Conservation (phyloP, 1,140 invertebrate species). For the Calephelis virginiensis region DNA sequence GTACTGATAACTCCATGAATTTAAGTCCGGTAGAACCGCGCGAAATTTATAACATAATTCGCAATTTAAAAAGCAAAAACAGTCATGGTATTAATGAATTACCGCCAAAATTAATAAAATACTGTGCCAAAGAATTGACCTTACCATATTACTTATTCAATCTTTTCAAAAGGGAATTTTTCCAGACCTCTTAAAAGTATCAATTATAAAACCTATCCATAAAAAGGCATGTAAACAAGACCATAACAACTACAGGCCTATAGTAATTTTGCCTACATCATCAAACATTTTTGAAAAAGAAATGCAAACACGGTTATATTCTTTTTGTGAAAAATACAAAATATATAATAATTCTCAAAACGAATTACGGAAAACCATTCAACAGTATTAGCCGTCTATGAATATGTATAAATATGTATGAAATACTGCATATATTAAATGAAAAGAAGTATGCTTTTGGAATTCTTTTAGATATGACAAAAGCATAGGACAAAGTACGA, state of each 20-base stretch:
- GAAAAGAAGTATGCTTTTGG: conserved; percentile 11
- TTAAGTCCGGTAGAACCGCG: background rate
- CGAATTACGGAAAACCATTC: conserved; percentile 17
- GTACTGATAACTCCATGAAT: background rate
- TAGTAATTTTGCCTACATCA: conserved; percentile 3
- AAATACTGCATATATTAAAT: conserved; percentile 18
- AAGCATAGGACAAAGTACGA: conserved; percentile 19
- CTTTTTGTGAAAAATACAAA: conserved; percentile 21
- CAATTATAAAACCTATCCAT: background rate
- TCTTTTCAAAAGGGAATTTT: background rate
- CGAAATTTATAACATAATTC: background rate
- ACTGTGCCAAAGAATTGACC: background rate
- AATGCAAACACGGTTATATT: background rate
- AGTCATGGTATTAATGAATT: background rate
- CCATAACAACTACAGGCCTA: conserved; percentile 18
- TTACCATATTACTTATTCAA: background rate
- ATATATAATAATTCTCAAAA: conserved; percentile 14
- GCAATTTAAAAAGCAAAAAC: background rate
- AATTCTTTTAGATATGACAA: conserved; percentile 15
- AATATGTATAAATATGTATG: conserved; percentile 22
- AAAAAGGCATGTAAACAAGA: background rate
- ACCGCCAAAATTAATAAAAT: background rate
- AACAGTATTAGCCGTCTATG: conserved; percentile 17
- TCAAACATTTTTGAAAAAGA: conserved; percentile 22
- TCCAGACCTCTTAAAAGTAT: background rate